Base-by-base conservation (phyloP, 2,888 invertebrate genomes). In the Epistrophe grossulariae region DNA sequence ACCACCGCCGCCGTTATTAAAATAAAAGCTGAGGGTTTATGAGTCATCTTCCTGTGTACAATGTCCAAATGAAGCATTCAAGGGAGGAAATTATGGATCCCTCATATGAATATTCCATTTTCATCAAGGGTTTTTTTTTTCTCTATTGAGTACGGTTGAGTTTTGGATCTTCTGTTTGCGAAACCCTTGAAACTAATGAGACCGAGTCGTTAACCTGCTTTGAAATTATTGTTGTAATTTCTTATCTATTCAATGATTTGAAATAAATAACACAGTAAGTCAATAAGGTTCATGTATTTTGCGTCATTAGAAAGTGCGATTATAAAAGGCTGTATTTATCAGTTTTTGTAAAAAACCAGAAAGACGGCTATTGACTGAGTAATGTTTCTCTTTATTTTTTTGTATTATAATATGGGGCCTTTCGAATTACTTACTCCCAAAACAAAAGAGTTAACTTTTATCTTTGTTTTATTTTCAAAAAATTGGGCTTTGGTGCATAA, bases 161-260 rank as follows among this genome's bases (percentile, higher is more conserved):
- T 59, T 48, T 60, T n/a, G 40, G 24, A 62, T 70, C 38, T 76
- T 2, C n/a, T 76, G 62, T 76, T 68, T 62, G 43, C 55, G 9
- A 28, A 81, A 70, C 70, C 35, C 81, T 81, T 76, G 45, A 76
- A 76, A 62, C 59, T 76, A 81, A 77, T 80, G 73, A 74, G 19
- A 74, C 50, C 52, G 55, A 38, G 64, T 38, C 64, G 71, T 50
- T 50, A 28, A 57, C 50, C 59, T 50, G 50, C 15, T 70, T 43
- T 59, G 31, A 17, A 35, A 48, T 38, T 28, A 57, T 57, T 55
- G 43, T 57, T 31, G 13, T 45, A n/a, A 57, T 38, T 15, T 57
- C 57, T 28, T 57, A 15, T 31, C 11, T 76, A 19, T 55, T 38
- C 19, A 19, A 52, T 17, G 57, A 72, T 9, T 55, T 48, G 38